A percentile compares a stretch with the other conserved stretches of the same genome.
Evolutionary conservation across 2,797 vertebrate species (phyloP).

Genomic region (Lerista edwardsae): DNA sequence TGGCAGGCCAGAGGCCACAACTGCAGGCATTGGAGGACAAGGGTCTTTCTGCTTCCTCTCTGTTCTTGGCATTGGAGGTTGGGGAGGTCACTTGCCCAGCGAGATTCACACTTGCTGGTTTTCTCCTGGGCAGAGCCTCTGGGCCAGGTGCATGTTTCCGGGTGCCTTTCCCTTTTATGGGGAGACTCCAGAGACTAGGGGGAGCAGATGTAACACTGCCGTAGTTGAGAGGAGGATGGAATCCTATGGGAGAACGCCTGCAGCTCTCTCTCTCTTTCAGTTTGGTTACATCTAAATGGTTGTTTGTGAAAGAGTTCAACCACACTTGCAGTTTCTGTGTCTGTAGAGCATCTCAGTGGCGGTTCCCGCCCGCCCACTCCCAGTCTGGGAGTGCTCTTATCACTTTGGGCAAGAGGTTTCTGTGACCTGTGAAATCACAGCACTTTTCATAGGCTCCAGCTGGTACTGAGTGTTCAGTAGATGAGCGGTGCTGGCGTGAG

Average conservation of each 20-base stretch:
- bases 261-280: not conserved
- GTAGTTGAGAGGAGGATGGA: not conserved
- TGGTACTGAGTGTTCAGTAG: not conserved
- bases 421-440: constrained; percentile 31
- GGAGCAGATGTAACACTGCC: not conserved
- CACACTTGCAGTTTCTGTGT: not conserved
- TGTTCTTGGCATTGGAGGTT: not conserved
- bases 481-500: not conserved
- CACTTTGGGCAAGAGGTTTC: not conserved
- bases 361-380: not conserved
- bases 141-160: not conserved
- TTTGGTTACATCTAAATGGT: not conserved
- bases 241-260: not conserved
- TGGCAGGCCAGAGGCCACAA: constrained; percentile 32
- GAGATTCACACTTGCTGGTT: not conserved
- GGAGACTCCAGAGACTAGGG: not conserved
- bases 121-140: not conserved
- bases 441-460: constrained; percentile 1
- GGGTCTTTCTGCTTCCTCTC: too few species aligned
- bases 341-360: not conserved
- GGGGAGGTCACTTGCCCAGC: not conserved
- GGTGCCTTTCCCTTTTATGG: not conserved
- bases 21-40: not conserved
- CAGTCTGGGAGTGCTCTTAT: not conserved
- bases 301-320: not conserved